Evolutionary conservation across 2,888 invertebrate species (phyloP), one percentile per base, ranked within the genome.

Genomic region (Andrena minutula): DNA sequence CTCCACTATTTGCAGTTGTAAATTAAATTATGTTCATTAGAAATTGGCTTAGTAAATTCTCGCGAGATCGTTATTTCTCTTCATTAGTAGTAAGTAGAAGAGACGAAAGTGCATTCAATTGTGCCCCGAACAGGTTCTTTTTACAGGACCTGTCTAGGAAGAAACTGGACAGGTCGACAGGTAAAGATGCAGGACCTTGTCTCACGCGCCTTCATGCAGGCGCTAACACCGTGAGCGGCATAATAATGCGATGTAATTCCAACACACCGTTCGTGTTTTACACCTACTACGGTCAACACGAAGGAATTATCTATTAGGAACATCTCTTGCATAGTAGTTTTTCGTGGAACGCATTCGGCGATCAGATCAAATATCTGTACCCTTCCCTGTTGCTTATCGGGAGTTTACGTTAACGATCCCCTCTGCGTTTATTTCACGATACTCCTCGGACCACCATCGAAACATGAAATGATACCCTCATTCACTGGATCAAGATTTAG

Each of bases 241-340:
- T 87, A 88, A 75, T 82, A 85, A 87, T 82, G 80, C 32, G 41
- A 32, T 26, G 82, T 82, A 84, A 82, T 84, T 88, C 75, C 78
- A 74, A 75, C 75, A 73, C 73, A 53, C 53, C 35, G 51, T 56
- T 30, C 35, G 51, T 58, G 41, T 28, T 76, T 75, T 65, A 60
- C 77, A 68, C 66, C 74, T 61, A 41, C 68, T 32, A 41, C 47
- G 53, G 49, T 68, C 71, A 30, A 49, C 51, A 30, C 23, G 64
- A 51, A 28, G 41, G 51, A 49, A 65, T 63, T 69, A 73, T 83
- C 61, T 74, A 51, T 83, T 10, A 74, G 58, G n/a, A 83, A 63
- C 69, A 73, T 75, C 66, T 75, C 16, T 41, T 20, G 23, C n/a
- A 16, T 8, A 41, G 32, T 26, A 51, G 30, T 23, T 20, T 41